Conservation (phyloP, 2,113 vertebrate species). For the Carlito syrichta region DNA sequence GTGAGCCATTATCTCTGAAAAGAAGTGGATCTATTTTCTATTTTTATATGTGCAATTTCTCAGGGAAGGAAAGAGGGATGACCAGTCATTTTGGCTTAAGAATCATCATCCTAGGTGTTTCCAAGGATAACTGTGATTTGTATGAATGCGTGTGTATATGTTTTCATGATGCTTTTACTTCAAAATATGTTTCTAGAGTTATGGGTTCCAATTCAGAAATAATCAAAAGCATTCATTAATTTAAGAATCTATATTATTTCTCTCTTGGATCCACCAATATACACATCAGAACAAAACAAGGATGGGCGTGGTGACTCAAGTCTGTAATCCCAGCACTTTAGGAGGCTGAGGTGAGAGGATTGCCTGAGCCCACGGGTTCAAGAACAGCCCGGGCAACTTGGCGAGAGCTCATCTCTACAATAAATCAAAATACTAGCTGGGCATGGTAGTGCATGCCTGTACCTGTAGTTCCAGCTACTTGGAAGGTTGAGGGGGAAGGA, state of each 20-base stretch:
- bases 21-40: slow-evolving; percentile 50
- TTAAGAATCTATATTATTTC: background rate
- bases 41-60: slow-evolving; percentile 15
- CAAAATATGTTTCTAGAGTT: background rate
- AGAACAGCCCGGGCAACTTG: too few species aligned
- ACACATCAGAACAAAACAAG: too few species aligned
- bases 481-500: too few species aligned
- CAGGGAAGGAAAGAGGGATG: slow-evolving; percentile 31
- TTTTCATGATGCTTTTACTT: background rate
- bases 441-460: too few species aligned
- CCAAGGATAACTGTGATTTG: background rate
- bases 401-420: too few species aligned
- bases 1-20: slow-evolving; percentile 76
- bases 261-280: background rate
- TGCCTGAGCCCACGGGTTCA: too few species aligned
- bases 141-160: too few species aligned
- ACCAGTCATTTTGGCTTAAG: background rate
- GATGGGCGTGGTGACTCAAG: too few species aligned
- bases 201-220: background rate
- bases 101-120: background rate
- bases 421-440: too few species aligned
- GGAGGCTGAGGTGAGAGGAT: too few species aligned
- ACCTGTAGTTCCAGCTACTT: too few species aligned
- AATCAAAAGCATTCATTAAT: background rate
- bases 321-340: too few species aligned